phyloP scores from a whole-genome alignment of 2,113 vertebrate genomes.

The Sinosuthora webbiana region DNA sequence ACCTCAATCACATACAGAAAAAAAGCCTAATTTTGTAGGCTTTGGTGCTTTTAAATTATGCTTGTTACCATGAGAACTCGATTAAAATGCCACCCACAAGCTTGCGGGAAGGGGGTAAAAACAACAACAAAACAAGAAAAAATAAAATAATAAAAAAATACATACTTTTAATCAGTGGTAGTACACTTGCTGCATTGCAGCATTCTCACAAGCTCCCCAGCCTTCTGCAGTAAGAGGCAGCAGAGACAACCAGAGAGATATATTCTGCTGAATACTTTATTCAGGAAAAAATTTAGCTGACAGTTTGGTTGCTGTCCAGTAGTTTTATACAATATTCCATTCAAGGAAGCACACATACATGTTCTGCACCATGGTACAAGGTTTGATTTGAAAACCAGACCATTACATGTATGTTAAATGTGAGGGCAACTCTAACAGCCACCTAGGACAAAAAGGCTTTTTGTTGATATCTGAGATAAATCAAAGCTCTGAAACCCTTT shows the following conservation, averaged over 20 bases:
- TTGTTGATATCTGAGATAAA: background rate
- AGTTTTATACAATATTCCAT: background rate
- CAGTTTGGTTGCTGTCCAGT: background rate
- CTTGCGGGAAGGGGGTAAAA: background rate
- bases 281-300: conserved; percentile 1
- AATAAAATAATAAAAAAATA: background rate
- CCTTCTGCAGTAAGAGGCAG: conserved; percentile 23
- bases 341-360: background rate
- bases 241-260: conserved; percentile 5
- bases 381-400: background rate
- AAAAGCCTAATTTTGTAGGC: conserved; percentile 14
- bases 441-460: background rate
- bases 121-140: background rate
- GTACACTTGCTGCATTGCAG: conserved; percentile 58
- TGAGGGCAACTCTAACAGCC: background rate
- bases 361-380: background rate
- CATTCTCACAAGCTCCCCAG: conserved; percentile 38
- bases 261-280: conserved; percentile 36
- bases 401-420: background rate
- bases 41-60: conserved; percentile 48
- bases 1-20: conserved; percentile 1
- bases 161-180: conserved; percentile 37
- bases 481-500: background rate
- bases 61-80: conserved; percentile 56
- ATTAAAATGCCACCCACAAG: conserved; percentile 54